Evolutionary conservation across 2,888 invertebrate species (phyloP).

Genomic region (Phasia obesa): DNA sequence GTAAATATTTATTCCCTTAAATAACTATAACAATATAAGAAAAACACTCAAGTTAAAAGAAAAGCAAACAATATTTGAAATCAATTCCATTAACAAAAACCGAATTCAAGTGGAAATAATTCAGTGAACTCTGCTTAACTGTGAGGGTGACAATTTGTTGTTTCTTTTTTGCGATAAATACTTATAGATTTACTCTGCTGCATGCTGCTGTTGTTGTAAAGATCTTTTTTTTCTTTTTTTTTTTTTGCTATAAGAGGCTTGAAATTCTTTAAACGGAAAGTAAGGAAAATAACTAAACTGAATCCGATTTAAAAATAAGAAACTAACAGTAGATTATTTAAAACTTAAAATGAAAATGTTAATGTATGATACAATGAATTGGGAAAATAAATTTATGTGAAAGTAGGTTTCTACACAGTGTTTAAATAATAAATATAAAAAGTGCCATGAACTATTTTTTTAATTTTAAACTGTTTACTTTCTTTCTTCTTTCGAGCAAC

Average conservation of each 20-base stretch:
- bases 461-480: too few species aligned
- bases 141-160: slow-evolving; percentile 62
- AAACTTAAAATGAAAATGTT: slow-evolving; percentile 1
- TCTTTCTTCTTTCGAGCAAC: too few species aligned
- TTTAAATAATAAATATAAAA: background rate
- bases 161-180: slow-evolving; percentile 58
- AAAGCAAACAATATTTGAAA: slow-evolving; percentile 40
- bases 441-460: too few species aligned
- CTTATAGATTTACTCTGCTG: slow-evolving; percentile 48
- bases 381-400: background rate
- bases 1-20: background rate
- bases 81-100: slow-evolving; percentile 62
- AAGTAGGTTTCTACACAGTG: background rate
- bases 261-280: slow-evolving; percentile 24
- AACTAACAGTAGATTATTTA: slow-evolving; percentile 41
- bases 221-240: background rate
- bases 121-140: slow-evolving; percentile 65
- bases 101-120: slow-evolving; percentile 65
- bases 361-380: background rate
- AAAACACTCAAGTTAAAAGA: slow-evolving; percentile 18
- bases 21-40: slow-evolving; percentile 20
- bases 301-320: slow-evolving; percentile 66
- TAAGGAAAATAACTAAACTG: slow-evolving; percentile 25
- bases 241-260: slow-evolving; percentile 37
- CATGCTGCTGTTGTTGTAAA: slow-evolving; percentile 24